Evolutionary conservation across 2,888 invertebrate species (phyloP), one percentile per base, ranked within the genome.

Genomic region (Aphrophora alni): DNA sequence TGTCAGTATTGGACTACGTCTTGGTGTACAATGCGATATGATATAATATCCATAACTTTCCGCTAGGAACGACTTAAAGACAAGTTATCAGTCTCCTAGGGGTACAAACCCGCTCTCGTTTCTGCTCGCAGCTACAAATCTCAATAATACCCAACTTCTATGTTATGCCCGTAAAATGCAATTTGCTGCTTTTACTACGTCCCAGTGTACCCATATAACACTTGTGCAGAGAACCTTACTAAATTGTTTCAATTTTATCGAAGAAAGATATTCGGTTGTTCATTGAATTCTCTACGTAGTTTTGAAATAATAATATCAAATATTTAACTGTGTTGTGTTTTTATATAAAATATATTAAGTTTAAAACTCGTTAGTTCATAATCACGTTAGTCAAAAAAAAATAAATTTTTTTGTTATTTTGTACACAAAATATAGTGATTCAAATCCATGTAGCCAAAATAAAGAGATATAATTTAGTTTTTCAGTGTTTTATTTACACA

Each of bases 61-160:
- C 59, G 59, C 59, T 21, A 59, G 59, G 12, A 59, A 59, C 21
- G 59, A 8, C 59, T 59, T 59, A 59, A 59, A 59, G 59, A 59
- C 59, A 59, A 59, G 59, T 59, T 59, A 59, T 59, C 59, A 1
- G 59, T 59, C 59, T 59, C 59, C 21, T n/a, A 59, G 59, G 59
- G 59, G n/a, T 21, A 59, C 59, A 59, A 59, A 59, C 59, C 59
- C 59, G 59, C 14, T 21, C 21, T 14, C 59, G 59, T n/a, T n/a
- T n/a, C n/a, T n/a, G n/a, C 59, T 59, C n/a, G 21, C 4, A 59
- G 59, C 59, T 59, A 59, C 59, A 59, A 59, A 59, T 59, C 59
- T 59, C 59, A 59, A 59, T 59, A 59, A 59, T 21, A 59, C 59
- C 59, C 59, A 59, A 59, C 59, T 59, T 59, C 59, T 59, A 59